Conservation (phyloP, 2,888 invertebrate genomes). For the Amphipoea oculea region DNA sequence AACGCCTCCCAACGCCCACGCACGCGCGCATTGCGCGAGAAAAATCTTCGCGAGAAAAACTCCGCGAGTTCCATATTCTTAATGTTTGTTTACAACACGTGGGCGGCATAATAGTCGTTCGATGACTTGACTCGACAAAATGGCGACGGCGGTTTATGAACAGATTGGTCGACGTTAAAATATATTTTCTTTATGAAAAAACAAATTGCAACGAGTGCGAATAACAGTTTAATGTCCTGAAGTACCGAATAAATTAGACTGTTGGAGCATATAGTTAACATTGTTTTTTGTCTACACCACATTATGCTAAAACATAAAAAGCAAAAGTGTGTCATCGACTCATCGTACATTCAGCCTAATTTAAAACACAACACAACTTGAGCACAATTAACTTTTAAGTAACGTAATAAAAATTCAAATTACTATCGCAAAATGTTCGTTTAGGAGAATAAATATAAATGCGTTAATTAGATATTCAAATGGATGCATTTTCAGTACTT, state of each 20-base stretch:
- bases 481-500: slow-evolving; percentile 87
- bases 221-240: slow-evolving; percentile 27
- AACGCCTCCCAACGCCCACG: slow-evolving; percentile 90
- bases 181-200: slow-evolving; percentile 53
- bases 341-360: slow-evolving; percentile 60
- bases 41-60: slow-evolving; percentile 86
- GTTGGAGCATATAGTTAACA: slow-evolving; percentile 28
- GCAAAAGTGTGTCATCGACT: slow-evolving; percentile 50
- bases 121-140: slow-evolving; percentile 74
- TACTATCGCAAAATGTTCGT: slow-evolving; percentile 71
- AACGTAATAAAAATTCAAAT: slow-evolving; percentile 76
- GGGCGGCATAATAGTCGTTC: slow-evolving; percentile 78
- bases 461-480: slow-evolving; percentile 84
- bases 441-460: slow-evolving; percentile 76
- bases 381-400: slow-evolving; percentile 66
- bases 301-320: slow-evolving; percentile 36
- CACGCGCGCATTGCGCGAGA: slow-evolving; percentile 84
- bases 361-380: slow-evolving; percentile 61
- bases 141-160: slow-evolving; percentile 76
- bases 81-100: slow-evolving; percentile 80
- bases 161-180: slow-evolving; percentile 63
- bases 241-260: slow-evolving; percentile 40
- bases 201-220: slow-evolving; percentile 19
- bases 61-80: slow-evolving; percentile 75
- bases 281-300: slow-evolving; percentile 29